Evolutionary conservation across 2,113 vertebrate genomes (phyloP).

Genomic region (Pungitius pungitius): DNA sequence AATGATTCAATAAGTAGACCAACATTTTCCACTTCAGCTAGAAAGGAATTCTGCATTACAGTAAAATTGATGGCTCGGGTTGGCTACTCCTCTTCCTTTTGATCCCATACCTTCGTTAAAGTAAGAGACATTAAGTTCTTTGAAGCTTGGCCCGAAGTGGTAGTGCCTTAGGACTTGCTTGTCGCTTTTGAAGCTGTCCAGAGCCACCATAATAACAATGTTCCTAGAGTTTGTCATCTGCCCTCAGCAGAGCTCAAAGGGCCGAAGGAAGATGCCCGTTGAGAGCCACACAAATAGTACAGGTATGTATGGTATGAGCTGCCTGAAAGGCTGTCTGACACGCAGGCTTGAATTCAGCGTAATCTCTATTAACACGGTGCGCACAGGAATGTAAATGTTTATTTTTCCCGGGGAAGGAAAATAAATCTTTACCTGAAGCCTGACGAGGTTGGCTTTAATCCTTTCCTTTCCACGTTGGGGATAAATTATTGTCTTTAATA

Average conservation of each 20-base stretch:
- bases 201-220: slow-evolving; percentile 62
- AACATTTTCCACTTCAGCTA: slow-evolving; percentile 15
- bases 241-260: slow-evolving; percentile 52
- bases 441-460: slow-evolving; percentile 21
- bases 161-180: slow-evolving; percentile 27
- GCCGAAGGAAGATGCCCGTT: slow-evolving; percentile 55
- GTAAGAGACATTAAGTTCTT: slow-evolving; percentile 41
- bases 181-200: slow-evolving; percentile 61
- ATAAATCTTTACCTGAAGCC: slow-evolving; percentile 47
- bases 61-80: slow-evolving; percentile 22
- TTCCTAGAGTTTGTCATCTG: slow-evolving; percentile 62
- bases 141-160: slow-evolving; percentile 46
- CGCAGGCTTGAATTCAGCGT: slow-evolving; percentile 69
- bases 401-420: slow-evolving; percentile 44
- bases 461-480: slow-evolving; percentile 34
- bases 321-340: slow-evolving; percentile 79
- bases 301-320: slow-evolving; percentile 81
- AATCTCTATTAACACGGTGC: slow-evolving; percentile 72
- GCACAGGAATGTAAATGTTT: slow-evolving; percentile 77
- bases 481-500: slow-evolving; percentile 35
- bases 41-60: slow-evolving; percentile 26
- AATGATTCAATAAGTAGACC: background rate
- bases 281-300: slow-evolving; percentile 61
- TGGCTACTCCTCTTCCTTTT: slow-evolving; percentile 27
- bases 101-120: slow-evolving; percentile 42